A percentile compares a stretch with the other conserved stretches of the same genome.
These are phyloP conservation scores for Scaptomyza parva DNA, from an alignment of 2,888 invertebrate species.

Conservation along the genomic window DNA sequence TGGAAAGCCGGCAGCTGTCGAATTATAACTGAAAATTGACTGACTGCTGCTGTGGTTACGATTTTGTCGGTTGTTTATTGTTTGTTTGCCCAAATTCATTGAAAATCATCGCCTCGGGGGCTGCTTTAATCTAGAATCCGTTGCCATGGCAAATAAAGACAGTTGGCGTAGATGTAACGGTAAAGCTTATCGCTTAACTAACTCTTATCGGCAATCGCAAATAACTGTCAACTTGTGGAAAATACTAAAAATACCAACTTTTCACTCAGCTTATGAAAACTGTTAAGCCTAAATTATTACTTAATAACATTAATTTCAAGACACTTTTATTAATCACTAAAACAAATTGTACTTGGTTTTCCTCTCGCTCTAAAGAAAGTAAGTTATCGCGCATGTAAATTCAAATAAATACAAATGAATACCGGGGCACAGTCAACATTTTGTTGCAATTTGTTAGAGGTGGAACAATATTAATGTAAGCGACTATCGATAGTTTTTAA, in stretches of 20 bases:
- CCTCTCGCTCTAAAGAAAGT: neutral
- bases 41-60: constrained; percentile 74
- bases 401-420: neutral
- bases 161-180: constrained; percentile 33
- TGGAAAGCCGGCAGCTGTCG: constrained; percentile 45
- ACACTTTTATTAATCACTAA: neutral
- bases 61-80: constrained; percentile 64
- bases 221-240: constrained; percentile 6
- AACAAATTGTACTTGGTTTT: neutral
- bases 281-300: neutral
- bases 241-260: constrained; percentile 13
- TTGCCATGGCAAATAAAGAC: constrained; percentile 47
- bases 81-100: constrained; percentile 45
- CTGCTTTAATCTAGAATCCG: constrained; percentile 23
- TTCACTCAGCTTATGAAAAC: neutral
- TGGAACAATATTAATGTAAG: neutral
- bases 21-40: constrained; percentile 64
- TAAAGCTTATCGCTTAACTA: neutral
- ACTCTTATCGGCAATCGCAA: constrained; percentile 10
- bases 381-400: neutral
- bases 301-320: neutral
- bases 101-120: constrained; percentile 20
- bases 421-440: neutral
- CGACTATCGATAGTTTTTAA: neutral
- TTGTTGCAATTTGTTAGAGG: neutral